These are phyloP conservation scores for Schrankia costaestrigalis DNA, from an alignment of 2,888 invertebrate species.

Conservation along the genomic window DNA sequence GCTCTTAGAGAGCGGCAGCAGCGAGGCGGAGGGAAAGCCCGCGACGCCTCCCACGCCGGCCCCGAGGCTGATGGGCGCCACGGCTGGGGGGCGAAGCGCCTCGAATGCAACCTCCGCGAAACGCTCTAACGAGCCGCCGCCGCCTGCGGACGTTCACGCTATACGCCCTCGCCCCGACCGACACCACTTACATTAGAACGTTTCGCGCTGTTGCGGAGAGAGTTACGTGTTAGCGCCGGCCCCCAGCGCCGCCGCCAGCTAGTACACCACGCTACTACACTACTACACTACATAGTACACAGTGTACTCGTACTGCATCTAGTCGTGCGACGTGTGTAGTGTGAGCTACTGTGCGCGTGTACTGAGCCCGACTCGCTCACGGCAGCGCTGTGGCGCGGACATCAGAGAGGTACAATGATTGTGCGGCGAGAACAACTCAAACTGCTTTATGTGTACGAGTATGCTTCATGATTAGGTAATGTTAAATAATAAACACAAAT, in stretches of 20 bases:
- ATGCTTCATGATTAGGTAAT: no score
- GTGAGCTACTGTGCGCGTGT: slow-evolving; percentile 14
- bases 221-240: slow-evolving; percentile 35
- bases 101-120: slow-evolving; percentile 89
- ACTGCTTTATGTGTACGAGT: no score
- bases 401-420: slow-evolving; percentile 40
- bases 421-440: slow-evolving; percentile 47
- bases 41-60: slow-evolving; percentile 75
- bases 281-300: no score
- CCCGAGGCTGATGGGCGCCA: slow-evolving; percentile 90
- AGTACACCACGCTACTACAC: neutral
- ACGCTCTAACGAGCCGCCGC: slow-evolving; percentile 82
- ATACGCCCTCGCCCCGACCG: slow-evolving; percentile 21
- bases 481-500: neutral
- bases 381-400: slow-evolving; percentile 60
- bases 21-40: slow-evolving; percentile 85
- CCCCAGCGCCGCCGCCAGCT: slow-evolving; percentile 27
- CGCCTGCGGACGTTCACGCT: slow-evolving; percentile 44
- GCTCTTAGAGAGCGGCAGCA: slow-evolving; percentile 90
- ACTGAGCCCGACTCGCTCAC: slow-evolving; percentile 12
- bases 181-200: slow-evolving; percentile 61
- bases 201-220: slow-evolving; percentile 68
- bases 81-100: slow-evolving; percentile 83
- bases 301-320: no score
- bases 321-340: slow-evolving; percentile 12